Base-by-base conservation (phyloP, 1,140 invertebrate genomes). In the Copidosoma floridanum region DNA sequence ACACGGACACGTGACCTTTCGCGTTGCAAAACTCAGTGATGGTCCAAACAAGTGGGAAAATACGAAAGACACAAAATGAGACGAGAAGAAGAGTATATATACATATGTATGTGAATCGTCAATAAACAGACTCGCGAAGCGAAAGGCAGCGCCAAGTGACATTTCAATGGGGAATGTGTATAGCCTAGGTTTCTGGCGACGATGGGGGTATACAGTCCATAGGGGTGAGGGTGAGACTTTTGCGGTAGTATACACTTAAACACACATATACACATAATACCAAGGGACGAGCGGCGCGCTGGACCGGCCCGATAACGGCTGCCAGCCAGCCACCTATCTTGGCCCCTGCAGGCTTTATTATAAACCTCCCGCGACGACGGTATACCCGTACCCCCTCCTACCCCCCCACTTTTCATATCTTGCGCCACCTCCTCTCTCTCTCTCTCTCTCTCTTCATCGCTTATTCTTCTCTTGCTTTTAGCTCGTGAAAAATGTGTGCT, bases 311-410 rank as follows among this genome's bases (percentile, higher is more conserved):
- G 70, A 71, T 71, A 71, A 70, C 68, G 65, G 24, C 51, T 60
- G 56, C 55, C 57, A 59, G 56, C 55, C 57, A 63, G 59, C 56
- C 62, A 58, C 63, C 62, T 72, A 72, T 72, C 67, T 69, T 65
- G 65, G 48, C 57, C 57, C 58, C 65, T 58, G 62, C 65, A 70
- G 68, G 68, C 70, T 70, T 72, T 72, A 72, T 70, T 72, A 69
- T 72, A 70, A 70, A 70, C 67, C 59, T 50, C 60, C 62, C 56
- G 46, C 43, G 50, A 58, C 54, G 23, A 56, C 26, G 56, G n/a
- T n/a, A n/a, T n/a, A n/a, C n/a, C n/a, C n/a, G n/a, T n/a, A n/a
- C 48, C 38, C 26, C 1, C 26, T 8, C 70, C 47, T 29, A 41
- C 51, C 38, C 40, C 46, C 51, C 23, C 52, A 29, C 53, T 57